Evolutionary conservation across 2,888 invertebrate genomes (phyloP), one percentile per base, ranked within the genome.

Genomic region (Harpalus rubripes): DNA sequence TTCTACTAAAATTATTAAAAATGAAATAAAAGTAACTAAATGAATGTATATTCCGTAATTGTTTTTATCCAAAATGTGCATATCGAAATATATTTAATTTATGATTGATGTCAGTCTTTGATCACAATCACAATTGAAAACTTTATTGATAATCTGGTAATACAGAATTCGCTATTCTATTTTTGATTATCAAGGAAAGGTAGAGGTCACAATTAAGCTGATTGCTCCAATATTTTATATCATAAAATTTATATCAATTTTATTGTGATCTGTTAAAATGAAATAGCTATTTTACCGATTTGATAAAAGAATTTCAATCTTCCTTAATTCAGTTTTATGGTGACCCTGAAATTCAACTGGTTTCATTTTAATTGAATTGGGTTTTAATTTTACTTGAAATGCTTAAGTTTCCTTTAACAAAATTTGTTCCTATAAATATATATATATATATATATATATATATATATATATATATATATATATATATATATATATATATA

Each of bases 171-270:
- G 44, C 44, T 8, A 52, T 52, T 52, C 12, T 52, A 52, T 52
- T 52, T 52, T 52, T 52, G 44, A 52, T 12, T 52, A 52, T 10
- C 44, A 44, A 1, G 44, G 44, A 52, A 52, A 52, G 44, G 44
- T 52, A 52, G 10, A 52, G 44, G 44, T 52, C 44, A 52, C 44
- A 52, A 52, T 52, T 52, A 52, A 52, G 44, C 44, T 52, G 44
- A 52, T 52, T 52, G 44, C 44, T 52, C 12, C 44, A 52, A 52
- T 52, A 52, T 52, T 52, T 52, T 52, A 52, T 52, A 1, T 12
- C 44, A 12, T 52, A 52, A 32, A 52, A 52, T 52, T 52, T 52
- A 52, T 10, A 4, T 12, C 44, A 52, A 52, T 52, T 52, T 52
- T 52, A 52, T 52, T 52, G 44, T 52, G 44, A 52, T 52, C 44